These are phyloP conservation scores for Aeoliscus strigatus DNA, from an alignment of 2,797 vertebrate species.

Conservation along the genomic window DNA sequence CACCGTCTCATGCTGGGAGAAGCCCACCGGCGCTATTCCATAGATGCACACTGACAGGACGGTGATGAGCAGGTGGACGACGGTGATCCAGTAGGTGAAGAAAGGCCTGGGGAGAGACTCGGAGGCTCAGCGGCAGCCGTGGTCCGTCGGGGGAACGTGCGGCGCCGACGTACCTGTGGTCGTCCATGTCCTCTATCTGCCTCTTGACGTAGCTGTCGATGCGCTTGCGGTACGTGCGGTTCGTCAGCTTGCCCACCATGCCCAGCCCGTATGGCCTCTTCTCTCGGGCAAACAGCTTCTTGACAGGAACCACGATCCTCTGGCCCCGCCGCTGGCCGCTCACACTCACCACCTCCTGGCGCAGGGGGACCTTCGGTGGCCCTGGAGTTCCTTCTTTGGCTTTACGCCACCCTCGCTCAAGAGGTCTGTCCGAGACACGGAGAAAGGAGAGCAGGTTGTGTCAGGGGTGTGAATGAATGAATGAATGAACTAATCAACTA, in stretches of 20 bases:
- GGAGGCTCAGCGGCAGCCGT: no score
- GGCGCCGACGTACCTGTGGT: conserved; percentile 81
- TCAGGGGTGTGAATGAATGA: no score
- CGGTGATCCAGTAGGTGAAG: conserved; percentile 96
- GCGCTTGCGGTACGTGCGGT: conserved; percentile 87
- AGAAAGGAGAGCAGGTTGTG: no score
- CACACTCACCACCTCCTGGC: conserved; percentile 95
- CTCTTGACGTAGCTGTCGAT: conserved; percentile 90
- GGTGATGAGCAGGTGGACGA: conserved; percentile 90
- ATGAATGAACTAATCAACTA: no score
- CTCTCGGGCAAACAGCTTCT: conserved; percentile 89
- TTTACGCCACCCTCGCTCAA: conserved; percentile 92
- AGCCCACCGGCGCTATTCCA: conserved; percentile 94
- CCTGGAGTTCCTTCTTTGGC: conserved; percentile 81
- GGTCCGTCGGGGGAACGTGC: neutral
- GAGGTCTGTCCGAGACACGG: conserved; percentile 77
- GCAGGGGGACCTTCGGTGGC: conserved; percentile 90
- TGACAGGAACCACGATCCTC: conserved; percentile 87
- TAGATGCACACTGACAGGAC: conserved; percentile 95
- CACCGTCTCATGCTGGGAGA: conserved; percentile 96
- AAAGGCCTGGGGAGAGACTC: conserved; percentile 78
- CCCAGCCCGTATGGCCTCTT: conserved; percentile 92
- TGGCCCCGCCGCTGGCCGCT: conserved; percentile 67
- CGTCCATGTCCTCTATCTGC: conserved; percentile 89
- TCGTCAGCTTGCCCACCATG: conserved; percentile 91